Conservation (phyloP, 2,888 invertebrate species). For the Deilephila porcellus region DNA sequence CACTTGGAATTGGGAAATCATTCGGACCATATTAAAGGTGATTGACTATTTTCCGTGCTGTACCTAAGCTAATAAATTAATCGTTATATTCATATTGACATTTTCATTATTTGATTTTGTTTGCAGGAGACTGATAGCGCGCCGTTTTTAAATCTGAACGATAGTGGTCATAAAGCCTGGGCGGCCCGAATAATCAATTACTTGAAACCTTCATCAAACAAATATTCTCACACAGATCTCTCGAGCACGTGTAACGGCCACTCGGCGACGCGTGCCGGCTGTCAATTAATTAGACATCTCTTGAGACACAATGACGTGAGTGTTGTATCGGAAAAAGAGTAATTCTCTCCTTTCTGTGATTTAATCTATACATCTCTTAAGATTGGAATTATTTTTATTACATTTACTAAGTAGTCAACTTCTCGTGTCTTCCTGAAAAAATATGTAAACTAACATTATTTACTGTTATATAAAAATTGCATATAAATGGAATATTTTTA, state of each 20-base stretch:
- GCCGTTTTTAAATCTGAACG: slow-evolving; percentile 68
- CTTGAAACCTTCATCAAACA: slow-evolving; percentile 93
- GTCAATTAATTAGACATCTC: slow-evolving; percentile 90
- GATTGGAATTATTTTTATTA: neutral
- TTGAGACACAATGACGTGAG: slow-evolving; percentile 87
- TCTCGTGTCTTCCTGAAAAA: neutral
- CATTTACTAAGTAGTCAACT: neutral
- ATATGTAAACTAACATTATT: no score
- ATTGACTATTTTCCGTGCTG: neutral
- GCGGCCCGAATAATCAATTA: slow-evolving; percentile 91
- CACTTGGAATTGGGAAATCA: slow-evolving; percentile 97
- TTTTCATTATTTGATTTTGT: slow-evolving; percentile 26
- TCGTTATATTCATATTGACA: slow-evolving; percentile 12
- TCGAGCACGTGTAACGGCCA: slow-evolving; percentile 83
- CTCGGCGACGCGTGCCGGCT: slow-evolving; percentile 87
- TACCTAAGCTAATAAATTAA: neutral
- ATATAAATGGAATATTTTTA: neutral
- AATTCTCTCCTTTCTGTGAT: neutral
- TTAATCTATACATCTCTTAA: neutral
- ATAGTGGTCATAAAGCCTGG: slow-evolving; percentile 77
- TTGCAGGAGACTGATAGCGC: slow-evolving; percentile 67
- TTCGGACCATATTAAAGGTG: slow-evolving; percentile 92
- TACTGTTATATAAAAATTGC: neutral
- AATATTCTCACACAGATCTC: slow-evolving; percentile 93
- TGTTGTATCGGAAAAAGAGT: slow-evolving; percentile 33